Evolutionary conservation across 2,888 invertebrate species (phyloP).

Genomic region (Hoplodrina ambigua): DNA sequence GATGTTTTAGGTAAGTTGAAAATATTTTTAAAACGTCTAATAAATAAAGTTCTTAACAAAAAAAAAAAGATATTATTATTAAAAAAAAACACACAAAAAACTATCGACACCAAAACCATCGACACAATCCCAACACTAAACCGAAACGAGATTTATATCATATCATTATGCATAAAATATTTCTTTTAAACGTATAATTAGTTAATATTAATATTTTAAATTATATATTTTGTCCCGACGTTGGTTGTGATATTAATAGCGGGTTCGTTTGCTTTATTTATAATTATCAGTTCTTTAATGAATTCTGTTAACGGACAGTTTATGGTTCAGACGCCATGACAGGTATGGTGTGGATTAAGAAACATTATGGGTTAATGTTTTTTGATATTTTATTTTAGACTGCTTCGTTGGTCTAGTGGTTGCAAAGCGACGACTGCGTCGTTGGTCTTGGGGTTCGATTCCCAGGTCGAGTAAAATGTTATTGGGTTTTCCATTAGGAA

Average conservation of each 20-base stretch:
- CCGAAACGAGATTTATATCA: conserved; percentile 87
- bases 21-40: too few species aligned
- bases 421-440: too few species aligned
- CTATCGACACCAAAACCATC: conserved; percentile 53
- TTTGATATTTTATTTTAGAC: too few species aligned
- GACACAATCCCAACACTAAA: conserved; percentile 74
- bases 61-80: too few species aligned
- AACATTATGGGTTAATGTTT: conserved; percentile 36
- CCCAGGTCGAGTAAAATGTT: too few species aligned
- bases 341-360: conserved; percentile 48
- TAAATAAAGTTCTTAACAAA: too few species aligned
- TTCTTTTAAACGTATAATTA: conserved; percentile 90
- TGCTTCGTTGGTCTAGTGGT: too few species aligned
- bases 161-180: conserved; percentile 90
- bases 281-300: conserved; percentile 68
- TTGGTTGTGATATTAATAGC: conserved; percentile 70
- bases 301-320: conserved; percentile 57
- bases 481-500: too few species aligned
- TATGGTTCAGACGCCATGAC: conserved; percentile 35
- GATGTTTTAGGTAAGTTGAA: too few species aligned
- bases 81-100: not conserved
- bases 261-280: conserved; percentile 75
- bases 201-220: conserved; percentile 90
- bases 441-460: too few species aligned
- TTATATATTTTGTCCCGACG: conserved; percentile 78